Evolutionary conservation across 2,797 vertebrate species (phyloP), one percentile per base, ranked within the genome.

Genomic region (Esox masquinongy): DNA sequence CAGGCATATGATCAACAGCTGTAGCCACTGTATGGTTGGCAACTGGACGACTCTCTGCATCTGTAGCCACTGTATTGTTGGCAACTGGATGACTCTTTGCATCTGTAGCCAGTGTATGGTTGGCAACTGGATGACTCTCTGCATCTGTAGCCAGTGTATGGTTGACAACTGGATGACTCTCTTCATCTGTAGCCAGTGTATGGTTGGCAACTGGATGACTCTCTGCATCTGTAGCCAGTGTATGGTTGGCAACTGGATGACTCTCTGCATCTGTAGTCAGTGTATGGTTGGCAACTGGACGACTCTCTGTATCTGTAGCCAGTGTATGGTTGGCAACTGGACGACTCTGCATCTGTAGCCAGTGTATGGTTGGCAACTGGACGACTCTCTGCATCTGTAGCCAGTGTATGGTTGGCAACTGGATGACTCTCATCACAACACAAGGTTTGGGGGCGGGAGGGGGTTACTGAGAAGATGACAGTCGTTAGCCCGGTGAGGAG

Each of bases 1-100:
- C 72, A 50, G 70, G 17, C 79, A 73, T 78, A 64, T 81, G 73
- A 53, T 76, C 59, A 59, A 70, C 85, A 84, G 88, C 81, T 87
- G 79, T 67, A 75, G 29, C 70, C 29, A 19, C 1, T 8, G 16
- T 31, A 12, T 8, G 24, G 26, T 22, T 70, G 26, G 66, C 69
- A 68, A 74, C 53, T 74, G 77, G 78, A n/a, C 69, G 74, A 81
- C 81, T 82, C 73, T 72, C 19, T 39, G 70, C 70, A 2, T 2
- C 34, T 2, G 2, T 34, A 34, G 2, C 2, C 34, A 34, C 34
- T 34, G n/a, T 1, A 31, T 31, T 1, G 1, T 31, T 70, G 26
- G 67, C 70, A 68, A 74, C 53, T 75, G 77, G 77, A n/a, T 67
- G 74, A 81, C 81, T 82, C 73, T 72, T 16, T 39, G 70, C 70